These are phyloP conservation scores for Hyaena hyaena DNA, from an alignment of 2,113 vertebrate species.

Conservation along the genomic window DNA sequence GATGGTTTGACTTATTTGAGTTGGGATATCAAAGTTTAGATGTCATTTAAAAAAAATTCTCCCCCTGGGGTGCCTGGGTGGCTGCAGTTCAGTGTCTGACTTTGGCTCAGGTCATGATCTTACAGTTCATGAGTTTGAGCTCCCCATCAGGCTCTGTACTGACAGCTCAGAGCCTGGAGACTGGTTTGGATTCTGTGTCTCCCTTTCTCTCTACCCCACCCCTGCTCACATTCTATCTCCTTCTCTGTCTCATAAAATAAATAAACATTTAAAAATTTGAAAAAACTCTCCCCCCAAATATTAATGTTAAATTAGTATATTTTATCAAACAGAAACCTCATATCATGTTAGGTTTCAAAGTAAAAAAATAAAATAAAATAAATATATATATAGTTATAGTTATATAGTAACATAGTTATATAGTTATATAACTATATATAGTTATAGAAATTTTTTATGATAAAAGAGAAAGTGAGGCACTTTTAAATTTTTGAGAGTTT, in stretches of 20 bases:
- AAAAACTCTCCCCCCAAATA: not conserved
- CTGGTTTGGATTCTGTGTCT: too few relatives aligned
- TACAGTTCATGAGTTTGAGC: too few relatives aligned
- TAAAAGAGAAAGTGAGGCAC: not conserved
- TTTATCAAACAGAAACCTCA: not conserved
- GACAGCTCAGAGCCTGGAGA: too few relatives aligned
- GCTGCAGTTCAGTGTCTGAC: too few relatives aligned
- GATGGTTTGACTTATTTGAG: not conserved
- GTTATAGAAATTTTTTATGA: not conserved
- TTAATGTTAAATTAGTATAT: not conserved
- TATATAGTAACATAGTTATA: not conserved
- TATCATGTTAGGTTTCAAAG: not conserved
- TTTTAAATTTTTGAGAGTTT: not conserved
- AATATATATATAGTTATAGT: not conserved
- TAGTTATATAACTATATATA: not conserved
- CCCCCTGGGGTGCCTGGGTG: too few relatives aligned
- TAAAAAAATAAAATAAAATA: not conserved
- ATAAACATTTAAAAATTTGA: too few relatives aligned
- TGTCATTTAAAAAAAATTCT: not conserved
- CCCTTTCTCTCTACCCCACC: too few relatives aligned
- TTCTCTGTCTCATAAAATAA: too few relatives aligned
- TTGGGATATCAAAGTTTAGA: not conserved
- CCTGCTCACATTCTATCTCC: too few relatives aligned
- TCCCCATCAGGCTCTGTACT: too few relatives aligned
- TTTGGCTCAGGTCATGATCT: too few relatives aligned